Percentiles rank a stretch among this genome's conserved stretches.
Evolutionary conservation across 2,888 invertebrate genomes (phyloP).

Genomic region (Marronus borbonicus): DNA sequence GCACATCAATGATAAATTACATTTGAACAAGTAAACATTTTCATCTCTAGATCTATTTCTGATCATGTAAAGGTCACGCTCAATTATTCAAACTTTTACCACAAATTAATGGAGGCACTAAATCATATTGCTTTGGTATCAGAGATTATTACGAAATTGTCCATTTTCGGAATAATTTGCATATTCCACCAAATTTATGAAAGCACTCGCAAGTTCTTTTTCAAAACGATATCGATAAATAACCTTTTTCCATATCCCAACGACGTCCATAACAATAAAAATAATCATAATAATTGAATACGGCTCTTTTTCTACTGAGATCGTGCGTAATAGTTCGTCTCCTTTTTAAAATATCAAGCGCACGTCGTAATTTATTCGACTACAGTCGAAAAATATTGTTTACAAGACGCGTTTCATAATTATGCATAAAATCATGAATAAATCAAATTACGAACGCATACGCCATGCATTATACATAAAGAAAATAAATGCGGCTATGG

Average conservation of each 20-base stretch:
- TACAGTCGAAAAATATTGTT: conserved; percentile 33
- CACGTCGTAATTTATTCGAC: conserved; percentile 16
- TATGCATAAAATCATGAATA: conserved; percentile 32
- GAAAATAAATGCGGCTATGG: conserved; percentile 17
- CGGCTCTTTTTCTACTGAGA: not conserved
- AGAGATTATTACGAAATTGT: not conserved
- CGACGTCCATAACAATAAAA: not conserved
- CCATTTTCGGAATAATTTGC: not conserved
- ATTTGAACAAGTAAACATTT: too few species aligned
- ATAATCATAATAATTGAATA: not conserved
- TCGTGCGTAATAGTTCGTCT: not conserved
- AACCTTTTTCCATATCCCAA: not conserved
- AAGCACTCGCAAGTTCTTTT: not conserved
- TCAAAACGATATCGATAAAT: conserved; percentile 13
- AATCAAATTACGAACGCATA: conserved; percentile 30
- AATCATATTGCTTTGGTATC: too few species aligned
- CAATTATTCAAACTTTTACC: too few species aligned
- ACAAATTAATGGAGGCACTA: too few species aligned
- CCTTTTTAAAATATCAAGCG: conserved; percentile 12
- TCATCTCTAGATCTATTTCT: too few species aligned
- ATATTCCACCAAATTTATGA: not conserved
- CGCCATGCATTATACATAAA: conserved; percentile 24
- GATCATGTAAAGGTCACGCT: too few species aligned
- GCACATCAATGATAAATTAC: too few species aligned
- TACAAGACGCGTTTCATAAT: conserved; percentile 32